Evolutionary conservation across 2,113 vertebrate species (phyloP), one percentile per base, ranked within the genome.

Genomic region (Leptobrachium ailaonicum): DNA sequence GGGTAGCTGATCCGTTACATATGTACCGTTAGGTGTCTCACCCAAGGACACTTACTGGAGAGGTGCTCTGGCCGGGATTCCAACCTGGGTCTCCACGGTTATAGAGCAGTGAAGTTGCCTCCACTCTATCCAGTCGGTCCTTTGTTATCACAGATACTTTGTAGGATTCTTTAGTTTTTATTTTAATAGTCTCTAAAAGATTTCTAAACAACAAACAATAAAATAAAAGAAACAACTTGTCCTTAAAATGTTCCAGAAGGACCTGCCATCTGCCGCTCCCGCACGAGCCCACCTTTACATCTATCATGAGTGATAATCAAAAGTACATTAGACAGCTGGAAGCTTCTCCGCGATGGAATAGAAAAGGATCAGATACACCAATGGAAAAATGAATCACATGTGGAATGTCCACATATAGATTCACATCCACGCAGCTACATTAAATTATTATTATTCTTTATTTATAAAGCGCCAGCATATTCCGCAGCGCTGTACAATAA

Each of bases 261-360:
- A 73, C n/a, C 43, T 67, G 67, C 64, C 78, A 80, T 73, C 73
- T 80, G 71, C 62, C 41, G 50, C 41, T 42, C 47, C 32, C 63
- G 58, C 72, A 40, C 63, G 58, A 67, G n/a, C 62, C 53, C 63
- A 80, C 78, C 71, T 80, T 47, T 41, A 41, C 73, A 42, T 40
- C 71, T 66, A 73, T 80, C 67, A 80, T 58, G 63, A 80, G 41
- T 67, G 62, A 66, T 80, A 67, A 68, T 80, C 62, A 73, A 45
- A 70, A 80, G 50, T 58, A 73, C 62, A 80, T 73, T 73, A 73
- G 63, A 71, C 71, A 80, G 78, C 78, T 80, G 78, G 78, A 73
- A 67, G 63, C 63, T 56, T 58, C 62, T 40, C 8, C 73, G 47
- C 67, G 67, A 80, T 73, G n/a, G 50, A 67, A 67, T 58, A 73